Conservation (phyloP, 2,797 vertebrate genomes). For the Ctenopoma multispine region DNA sequence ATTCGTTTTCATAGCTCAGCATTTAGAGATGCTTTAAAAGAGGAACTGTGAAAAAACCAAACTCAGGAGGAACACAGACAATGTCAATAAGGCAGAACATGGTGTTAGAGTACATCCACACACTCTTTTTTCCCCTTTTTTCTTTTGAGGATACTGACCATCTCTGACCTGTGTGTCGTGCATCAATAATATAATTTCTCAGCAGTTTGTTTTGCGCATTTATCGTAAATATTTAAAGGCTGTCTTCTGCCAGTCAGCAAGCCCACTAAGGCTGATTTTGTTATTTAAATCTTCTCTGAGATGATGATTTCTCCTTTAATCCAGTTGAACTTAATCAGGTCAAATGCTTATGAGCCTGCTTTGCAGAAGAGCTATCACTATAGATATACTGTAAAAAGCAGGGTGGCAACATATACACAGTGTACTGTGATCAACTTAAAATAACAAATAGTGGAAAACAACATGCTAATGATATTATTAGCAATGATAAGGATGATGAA, state of each 20-base stretch:
- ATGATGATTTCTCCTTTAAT: slow-evolving; percentile 51
- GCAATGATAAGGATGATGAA: slow-evolving; percentile 33
- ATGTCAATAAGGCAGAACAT: slow-evolving; percentile 89
- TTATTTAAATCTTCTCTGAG: slow-evolving; percentile 27
- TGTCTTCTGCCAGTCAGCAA: slow-evolving; percentile 81
- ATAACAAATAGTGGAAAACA: slow-evolving; percentile 37
- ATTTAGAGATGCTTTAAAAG: slow-evolving; percentile 75
- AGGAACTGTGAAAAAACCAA: slow-evolving; percentile 77
- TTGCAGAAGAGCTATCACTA: slow-evolving; percentile 28
- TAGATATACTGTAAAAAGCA: slow-evolving; percentile 21
- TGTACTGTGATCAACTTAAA: slow-evolving; percentile 34
- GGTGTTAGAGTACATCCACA: slow-evolving; percentile 86
- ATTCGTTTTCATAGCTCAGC: slow-evolving; percentile 80
- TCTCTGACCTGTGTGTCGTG: slow-evolving; percentile 79
- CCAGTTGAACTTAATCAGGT: slow-evolving; percentile 61
- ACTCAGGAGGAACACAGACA: slow-evolving; percentile 80
- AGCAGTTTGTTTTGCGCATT: slow-evolving; percentile 83
- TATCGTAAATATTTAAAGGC: slow-evolving; percentile 83
- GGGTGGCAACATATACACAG: slow-evolving; percentile 18
- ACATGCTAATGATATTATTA: slow-evolving; percentile 42
- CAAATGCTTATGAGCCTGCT: slow-evolving; percentile 51
- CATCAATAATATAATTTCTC: slow-evolving; percentile 80
- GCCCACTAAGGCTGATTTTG: slow-evolving; percentile 43
- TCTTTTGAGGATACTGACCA: slow-evolving; percentile 78
- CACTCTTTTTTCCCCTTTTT: slow-evolving; percentile 67